Conservation (phyloP, 2,113 vertebrate genomes). For the Psilopsiagon aurifrons region DNA sequence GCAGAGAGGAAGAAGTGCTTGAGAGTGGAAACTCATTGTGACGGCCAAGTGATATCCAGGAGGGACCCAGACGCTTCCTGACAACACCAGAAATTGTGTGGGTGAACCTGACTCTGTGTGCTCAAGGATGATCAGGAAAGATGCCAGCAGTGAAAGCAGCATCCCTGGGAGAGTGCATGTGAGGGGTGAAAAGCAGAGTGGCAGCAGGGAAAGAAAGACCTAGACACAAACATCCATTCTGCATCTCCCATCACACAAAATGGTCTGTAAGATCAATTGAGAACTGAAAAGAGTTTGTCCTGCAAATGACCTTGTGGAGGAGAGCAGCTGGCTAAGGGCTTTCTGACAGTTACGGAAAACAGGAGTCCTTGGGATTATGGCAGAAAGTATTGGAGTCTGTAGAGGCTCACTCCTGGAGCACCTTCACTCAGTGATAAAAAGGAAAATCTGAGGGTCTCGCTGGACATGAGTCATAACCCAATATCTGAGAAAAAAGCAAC, state of each 20-base stretch:
- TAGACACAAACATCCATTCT: constrained; percentile 1
- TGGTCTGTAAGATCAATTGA: background rate
- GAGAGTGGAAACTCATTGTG: background rate
- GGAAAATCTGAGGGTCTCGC: background rate
- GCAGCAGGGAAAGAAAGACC: background rate
- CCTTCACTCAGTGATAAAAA: background rate
- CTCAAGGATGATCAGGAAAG: constrained; percentile 1
- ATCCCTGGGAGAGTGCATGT: background rate
- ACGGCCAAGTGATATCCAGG: background rate
- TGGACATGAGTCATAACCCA: background rate
- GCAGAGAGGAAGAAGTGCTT: constrained; percentile 1
- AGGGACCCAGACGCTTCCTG: constrained; percentile 40
- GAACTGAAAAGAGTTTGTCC: constrained; percentile 9
- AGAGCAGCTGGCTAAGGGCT: background rate
- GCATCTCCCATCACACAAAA: background rate
- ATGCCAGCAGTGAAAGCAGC: background rate
- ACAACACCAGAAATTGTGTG: constrained; percentile 32
- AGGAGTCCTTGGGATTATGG: background rate
- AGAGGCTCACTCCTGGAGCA: background rate
- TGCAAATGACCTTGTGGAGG: background rate
- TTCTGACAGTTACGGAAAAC: background rate
- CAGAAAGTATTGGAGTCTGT: background rate
- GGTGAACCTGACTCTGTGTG: background rate
- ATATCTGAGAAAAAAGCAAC: fast-evolving
- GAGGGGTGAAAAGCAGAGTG: background rate